Conservation (phyloP, 35 echinoderm and acorn worm genomes). For the Eucidaris tribuloides region DNA sequence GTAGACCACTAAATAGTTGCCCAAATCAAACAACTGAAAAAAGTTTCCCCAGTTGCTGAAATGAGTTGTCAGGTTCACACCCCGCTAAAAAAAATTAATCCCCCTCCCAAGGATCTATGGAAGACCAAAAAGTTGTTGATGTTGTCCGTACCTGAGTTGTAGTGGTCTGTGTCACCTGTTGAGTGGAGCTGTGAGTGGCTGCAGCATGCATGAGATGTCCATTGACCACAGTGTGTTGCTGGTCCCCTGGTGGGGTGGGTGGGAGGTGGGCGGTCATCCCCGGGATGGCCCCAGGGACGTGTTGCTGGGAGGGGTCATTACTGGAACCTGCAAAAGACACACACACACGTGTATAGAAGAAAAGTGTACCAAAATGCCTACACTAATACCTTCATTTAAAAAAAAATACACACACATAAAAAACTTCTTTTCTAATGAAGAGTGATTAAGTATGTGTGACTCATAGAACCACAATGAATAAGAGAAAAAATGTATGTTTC, state of each 20-base stretch:
- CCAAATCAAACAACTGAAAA: too few relatives aligned
- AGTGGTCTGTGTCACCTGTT: neutral
- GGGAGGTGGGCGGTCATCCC: constrained; percentile 15
- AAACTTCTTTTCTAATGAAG: neutral
- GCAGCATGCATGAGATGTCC: constrained; percentile 21
- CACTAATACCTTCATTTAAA: neutral
- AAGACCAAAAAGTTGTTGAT: neutral
- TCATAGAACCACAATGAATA: neutral
- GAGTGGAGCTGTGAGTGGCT: neutral
- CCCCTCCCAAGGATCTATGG: neutral
- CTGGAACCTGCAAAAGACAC: too few relatives aligned
- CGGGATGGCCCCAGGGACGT: neutral
- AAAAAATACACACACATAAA: neutral
- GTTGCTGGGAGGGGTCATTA: constrained; percentile 22
- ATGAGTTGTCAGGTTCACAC: neutral
- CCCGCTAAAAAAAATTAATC: neutral
- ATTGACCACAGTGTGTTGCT: neutral
- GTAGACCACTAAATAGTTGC: neutral
- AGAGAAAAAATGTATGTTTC: neutral
- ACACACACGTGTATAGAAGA: too few relatives aligned
- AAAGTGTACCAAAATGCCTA: neutral
- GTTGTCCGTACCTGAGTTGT: neutral
- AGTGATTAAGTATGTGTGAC: neutral
- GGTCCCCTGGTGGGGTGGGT: constrained; percentile 17
- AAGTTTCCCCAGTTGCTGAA: too few relatives aligned